A percentile compares a stretch with the other conserved stretches of the same genome.
phyloP scores from a whole-genome alignment of 1,140 invertebrate species.

The Steinernema feltiae region DNA sequence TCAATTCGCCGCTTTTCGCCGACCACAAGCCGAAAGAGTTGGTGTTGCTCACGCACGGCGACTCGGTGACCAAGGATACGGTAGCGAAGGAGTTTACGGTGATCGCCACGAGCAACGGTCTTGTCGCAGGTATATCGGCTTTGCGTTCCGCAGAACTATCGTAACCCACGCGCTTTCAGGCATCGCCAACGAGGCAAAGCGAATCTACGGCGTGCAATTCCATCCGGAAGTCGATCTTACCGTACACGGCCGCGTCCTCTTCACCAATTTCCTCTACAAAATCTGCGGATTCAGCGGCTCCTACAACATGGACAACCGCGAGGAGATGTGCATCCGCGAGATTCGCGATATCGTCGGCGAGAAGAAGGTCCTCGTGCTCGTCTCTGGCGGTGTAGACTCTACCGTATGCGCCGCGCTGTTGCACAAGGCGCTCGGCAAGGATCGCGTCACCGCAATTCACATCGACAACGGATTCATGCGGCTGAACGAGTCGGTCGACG shows the following conservation, averaged over 20 bases:
- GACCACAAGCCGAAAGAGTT: conserved; percentile 77
- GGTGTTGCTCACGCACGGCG: conserved; percentile 91
- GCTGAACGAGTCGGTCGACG: conserved; percentile 79
- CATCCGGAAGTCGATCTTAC: conserved; percentile 85
- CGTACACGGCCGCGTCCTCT: conserved; percentile 78
- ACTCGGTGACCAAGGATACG: conserved; percentile 82
- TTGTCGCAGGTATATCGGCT: conserved; percentile 38
- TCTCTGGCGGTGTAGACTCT: conserved; percentile 86
- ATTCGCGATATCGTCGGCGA: conserved; percentile 80
- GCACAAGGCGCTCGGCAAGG: conserved; percentile 73
- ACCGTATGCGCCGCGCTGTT: conserved; percentile 92
- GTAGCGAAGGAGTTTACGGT: conserved; percentile 48
- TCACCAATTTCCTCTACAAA: conserved; percentile 89
- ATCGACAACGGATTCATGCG: conserved; percentile 99
- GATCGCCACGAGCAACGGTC: conserved; percentile 36
- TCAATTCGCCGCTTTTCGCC: conserved; percentile 71
- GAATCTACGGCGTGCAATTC: conserved; percentile 94
- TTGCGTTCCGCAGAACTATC: too few species aligned
- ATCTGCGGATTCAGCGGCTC: conserved; percentile 76
- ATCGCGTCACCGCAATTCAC: conserved; percentile 89
- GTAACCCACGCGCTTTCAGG: too few species aligned
- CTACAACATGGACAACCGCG: conserved; percentile 80
- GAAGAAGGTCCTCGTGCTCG: conserved; percentile 77
- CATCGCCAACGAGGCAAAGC: conserved; percentile 81
- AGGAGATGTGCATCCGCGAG: conserved; percentile 84